Conservation (phyloP, 35 echinoderm and acorn worm species). For the Antedon bifida region DNA sequence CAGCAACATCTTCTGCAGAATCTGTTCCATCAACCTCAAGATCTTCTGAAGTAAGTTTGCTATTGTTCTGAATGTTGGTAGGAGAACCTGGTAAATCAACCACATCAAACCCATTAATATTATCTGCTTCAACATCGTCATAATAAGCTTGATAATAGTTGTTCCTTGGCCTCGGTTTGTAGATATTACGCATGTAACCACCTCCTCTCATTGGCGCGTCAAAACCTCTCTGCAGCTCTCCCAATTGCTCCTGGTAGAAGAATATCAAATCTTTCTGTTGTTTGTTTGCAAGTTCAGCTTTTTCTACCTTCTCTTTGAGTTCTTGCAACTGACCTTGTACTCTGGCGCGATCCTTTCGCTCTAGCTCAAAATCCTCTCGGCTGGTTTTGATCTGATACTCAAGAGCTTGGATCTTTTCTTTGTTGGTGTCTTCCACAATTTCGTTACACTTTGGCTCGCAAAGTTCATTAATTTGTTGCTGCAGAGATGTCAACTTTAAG, state of each 20-base stretch:
- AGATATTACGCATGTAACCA: neutral
- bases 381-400: neutral
- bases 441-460: neutral
- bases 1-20: neutral
- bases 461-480: neutral
- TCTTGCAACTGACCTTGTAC: neutral
- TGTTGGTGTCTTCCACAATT: neutral
- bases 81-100: neutral
- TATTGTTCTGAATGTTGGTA: neutral
- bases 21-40: neutral
- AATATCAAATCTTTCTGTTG: neutral
- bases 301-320: neutral
- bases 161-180: neutral
- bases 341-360: neutral
- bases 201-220: neutral
- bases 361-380: neutral
- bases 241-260: neutral
- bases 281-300: neutral
- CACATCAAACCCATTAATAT: neutral
- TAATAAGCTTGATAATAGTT: neutral
- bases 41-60: neutral
- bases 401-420: neutral
- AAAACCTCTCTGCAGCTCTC: neutral
- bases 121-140: neutral
- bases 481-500: neutral